These are phyloP conservation scores for Synaphobranchus kaupii DNA, from an alignment of 2,797 vertebrate genomes.

Conservation along the genomic window DNA sequence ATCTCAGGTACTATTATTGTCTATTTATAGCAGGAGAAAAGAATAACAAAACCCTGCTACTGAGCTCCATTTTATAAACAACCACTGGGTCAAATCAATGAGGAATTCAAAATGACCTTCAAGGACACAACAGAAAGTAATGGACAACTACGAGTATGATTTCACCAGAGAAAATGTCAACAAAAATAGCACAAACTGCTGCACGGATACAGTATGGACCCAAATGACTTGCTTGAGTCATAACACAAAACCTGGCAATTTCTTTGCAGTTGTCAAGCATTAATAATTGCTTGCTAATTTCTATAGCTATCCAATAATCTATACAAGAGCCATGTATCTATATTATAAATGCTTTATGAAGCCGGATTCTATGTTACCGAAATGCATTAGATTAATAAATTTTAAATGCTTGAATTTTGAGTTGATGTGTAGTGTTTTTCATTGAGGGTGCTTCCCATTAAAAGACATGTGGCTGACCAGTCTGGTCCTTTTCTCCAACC, in stretches of 20 bases:
- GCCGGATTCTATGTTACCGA: background rate
- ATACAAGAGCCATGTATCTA: background rate
- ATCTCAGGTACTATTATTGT: background rate
- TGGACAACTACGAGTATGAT: background rate
- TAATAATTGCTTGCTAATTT: background rate
- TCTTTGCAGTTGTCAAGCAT: background rate
- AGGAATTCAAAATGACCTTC: background rate
- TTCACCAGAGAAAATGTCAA: slow-evolving; percentile 16
- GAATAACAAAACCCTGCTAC: background rate
- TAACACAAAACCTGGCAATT: background rate
- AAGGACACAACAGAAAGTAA: background rate
- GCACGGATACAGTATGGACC: slow-evolving; percentile 19
- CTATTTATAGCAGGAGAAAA: background rate
- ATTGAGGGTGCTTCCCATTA: background rate
- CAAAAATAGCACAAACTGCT: slow-evolving; percentile 14
- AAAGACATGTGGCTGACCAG: background rate
- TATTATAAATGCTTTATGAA: background rate
- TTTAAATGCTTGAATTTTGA: background rate
- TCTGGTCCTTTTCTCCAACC: background rate
- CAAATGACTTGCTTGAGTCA: slow-evolving; percentile 33
- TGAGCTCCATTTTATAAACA: slow-evolving; percentile 11
- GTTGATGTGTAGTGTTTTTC: background rate
- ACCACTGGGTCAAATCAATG: background rate
- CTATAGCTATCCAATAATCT: background rate
- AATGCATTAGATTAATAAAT: background rate